A percentile compares a stretch with the other conserved stretches of the same genome.
These are phyloP conservation scores for Noctilio leporinus DNA, from an alignment of 2,113 vertebrate genomes.

Conservation along the genomic window DNA sequence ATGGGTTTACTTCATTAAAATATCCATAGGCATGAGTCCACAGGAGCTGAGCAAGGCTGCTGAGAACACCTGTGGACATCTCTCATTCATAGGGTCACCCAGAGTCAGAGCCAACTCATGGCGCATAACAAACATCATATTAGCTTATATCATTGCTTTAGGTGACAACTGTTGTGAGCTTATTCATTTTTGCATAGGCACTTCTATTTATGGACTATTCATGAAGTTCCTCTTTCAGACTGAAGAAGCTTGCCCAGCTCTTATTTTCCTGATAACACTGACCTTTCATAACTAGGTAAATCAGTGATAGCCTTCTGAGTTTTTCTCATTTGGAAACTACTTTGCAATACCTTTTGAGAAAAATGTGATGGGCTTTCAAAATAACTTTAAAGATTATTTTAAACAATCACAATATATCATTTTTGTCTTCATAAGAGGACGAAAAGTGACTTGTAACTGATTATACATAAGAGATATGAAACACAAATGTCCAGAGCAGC, in stretches of 20 bases:
- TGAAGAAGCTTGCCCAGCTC: neutral
- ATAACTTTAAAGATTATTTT: neutral
- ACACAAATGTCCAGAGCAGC: neutral
- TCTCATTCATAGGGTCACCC: neutral
- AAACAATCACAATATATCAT: neutral
- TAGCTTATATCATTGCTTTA: neutral
- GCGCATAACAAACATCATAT: neutral
- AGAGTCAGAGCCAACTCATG: neutral
- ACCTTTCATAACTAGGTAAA: slow-evolving; percentile 4
- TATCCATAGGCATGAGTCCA: no score
- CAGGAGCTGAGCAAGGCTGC: neutral
- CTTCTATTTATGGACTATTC: neutral
- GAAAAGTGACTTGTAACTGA: neutral
- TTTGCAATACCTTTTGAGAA: slow-evolving; percentile 27
- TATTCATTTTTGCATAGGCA: neutral
- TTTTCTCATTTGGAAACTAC: neutral
- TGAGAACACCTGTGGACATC: neutral
- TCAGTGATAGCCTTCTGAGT: neutral
- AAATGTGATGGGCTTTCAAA: slow-evolving; percentile 5
- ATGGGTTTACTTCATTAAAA: neutral
- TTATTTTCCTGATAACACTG: neutral
- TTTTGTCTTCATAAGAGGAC: neutral
- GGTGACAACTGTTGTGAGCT: neutral
- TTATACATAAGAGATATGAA: neutral
- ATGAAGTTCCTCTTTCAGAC: neutral